phyloP scores from a whole-genome alignment of 1,140 invertebrate genomes.

The Camponotus vicinus region DNA sequence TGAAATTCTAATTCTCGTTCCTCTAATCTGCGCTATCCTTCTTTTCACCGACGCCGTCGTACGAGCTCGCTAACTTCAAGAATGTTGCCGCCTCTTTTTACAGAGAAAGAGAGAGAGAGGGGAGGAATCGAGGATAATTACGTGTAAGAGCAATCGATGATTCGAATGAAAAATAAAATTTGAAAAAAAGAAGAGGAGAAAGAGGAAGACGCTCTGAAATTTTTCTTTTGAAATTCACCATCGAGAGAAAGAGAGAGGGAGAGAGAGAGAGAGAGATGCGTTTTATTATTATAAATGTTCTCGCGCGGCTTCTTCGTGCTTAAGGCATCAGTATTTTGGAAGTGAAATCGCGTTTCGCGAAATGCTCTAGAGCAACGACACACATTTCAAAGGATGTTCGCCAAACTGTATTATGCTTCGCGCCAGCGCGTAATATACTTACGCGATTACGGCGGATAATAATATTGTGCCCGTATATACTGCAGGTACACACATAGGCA shows the following conservation, averaged over 20 bases:
- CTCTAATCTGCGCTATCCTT: slow-evolving; percentile 68
- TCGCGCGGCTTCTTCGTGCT: not conserved
- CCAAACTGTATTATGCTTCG: slow-evolving; percentile 37
- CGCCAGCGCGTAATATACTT: slow-evolving; percentile 46
- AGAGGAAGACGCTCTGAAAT: not conserved
- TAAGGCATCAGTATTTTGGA: not conserved
- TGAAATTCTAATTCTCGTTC: slow-evolving; percentile 76
- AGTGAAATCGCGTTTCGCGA: not conserved
- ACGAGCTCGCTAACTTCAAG: not conserved
- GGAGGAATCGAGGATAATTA: not conserved
- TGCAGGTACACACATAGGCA: no score
- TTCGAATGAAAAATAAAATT: not conserved
- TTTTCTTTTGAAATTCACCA: not conserved
- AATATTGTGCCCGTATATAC: slow-evolving; percentile 52
- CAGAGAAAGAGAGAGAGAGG: not conserved
- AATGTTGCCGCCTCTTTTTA: slow-evolving; percentile 5
- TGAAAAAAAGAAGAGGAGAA: not conserved
- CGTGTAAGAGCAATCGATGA: not conserved
- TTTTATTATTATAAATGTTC: not conserved
- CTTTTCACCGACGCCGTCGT: slow-evolving; percentile 42
- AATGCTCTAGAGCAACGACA: not conserved
- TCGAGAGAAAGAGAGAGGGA: not conserved
- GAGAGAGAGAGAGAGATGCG: no score
- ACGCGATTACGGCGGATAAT: slow-evolving; percentile 58
- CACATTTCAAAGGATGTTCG: not conserved